A percentile compares a stretch with the other conserved stretches of the same genome.
Conservation (phyloP, 2,888 invertebrate species). For the Lasioglossum lativentre region DNA sequence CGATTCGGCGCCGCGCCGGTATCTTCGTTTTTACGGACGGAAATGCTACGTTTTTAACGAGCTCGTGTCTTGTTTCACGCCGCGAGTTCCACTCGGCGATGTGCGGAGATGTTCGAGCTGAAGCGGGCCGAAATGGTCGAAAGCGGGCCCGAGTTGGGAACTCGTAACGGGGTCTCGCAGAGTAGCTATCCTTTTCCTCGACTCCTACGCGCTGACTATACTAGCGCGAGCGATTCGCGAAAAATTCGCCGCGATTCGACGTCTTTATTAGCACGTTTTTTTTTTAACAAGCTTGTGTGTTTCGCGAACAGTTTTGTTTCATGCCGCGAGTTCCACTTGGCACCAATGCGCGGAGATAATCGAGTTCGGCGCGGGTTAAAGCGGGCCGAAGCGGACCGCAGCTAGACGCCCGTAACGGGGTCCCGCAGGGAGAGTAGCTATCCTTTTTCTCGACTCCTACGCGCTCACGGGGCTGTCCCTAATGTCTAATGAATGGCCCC, state of each 20-base stretch:
- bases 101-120: conserved; percentile 32
- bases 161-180: conserved; percentile 70
- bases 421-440: conserved; percentile 75
- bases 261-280: too few relatives aligned
- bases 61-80: conserved; percentile 64
- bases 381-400: conserved; percentile 10
- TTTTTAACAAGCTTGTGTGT: conserved; percentile 61
- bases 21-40: conserved; percentile 10
- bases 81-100: conserved; percentile 29
- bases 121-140: background rate
- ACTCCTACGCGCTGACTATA: conserved; percentile 75
- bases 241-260: too few relatives aligned
- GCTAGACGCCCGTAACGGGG: conserved; percentile 62
- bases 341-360: conserved; percentile 40
- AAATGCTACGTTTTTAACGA: conserved; percentile 57
- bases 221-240: conserved; percentile 28
- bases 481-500: conserved; percentile 83
- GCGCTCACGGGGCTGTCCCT: conserved; percentile 75
- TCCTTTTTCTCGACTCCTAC: conserved; percentile 79
- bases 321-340: conserved; percentile 27
- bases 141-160: conserved; percentile 29
- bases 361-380: background rate
- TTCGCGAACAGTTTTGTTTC: conserved; percentile 59
- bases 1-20: background rate
- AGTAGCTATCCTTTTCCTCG: conserved; percentile 75